Percentiles rank a stretch among this genome's conserved stretches.
Evolutionary conservation across 2,797 vertebrate species (phyloP).

Genomic region (Spizella passerina): DNA sequence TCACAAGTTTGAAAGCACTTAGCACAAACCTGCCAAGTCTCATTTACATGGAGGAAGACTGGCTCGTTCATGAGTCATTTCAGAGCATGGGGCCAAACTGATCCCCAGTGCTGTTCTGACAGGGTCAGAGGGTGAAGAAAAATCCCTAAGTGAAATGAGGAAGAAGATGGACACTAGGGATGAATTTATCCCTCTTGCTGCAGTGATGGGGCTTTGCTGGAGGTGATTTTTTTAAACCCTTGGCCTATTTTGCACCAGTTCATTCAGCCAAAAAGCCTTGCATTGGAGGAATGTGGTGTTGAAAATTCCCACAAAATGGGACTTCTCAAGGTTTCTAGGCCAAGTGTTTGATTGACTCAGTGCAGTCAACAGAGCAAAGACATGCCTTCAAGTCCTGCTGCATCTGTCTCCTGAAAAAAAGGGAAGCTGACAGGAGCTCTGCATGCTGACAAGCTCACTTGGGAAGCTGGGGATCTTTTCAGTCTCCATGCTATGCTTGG

Average conservation of each 20-base stretch:
- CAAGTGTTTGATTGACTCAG: neutral
- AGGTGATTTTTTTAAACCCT: slow-evolving; percentile 1
- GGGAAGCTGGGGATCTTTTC: slow-evolving; percentile 9
- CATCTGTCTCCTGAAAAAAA: neutral
- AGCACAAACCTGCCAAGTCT: slow-evolving; percentile 33
- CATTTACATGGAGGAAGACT: slow-evolving; percentile 9
- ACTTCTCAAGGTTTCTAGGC: neutral
- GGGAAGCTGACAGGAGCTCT: slow-evolving; percentile 18
- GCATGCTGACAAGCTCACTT: neutral
- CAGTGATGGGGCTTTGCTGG: neutral
- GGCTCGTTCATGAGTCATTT: slow-evolving; percentile 43
- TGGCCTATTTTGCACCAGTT: neutral
- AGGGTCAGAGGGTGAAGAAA: slow-evolving; percentile 26
- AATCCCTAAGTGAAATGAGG: neutral
- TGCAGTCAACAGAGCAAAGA: slow-evolving; percentile 9
- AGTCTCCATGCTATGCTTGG: neutral
- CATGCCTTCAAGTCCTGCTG: neutral
- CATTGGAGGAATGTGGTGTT: neutral
- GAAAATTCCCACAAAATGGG: slow-evolving; percentile 12
- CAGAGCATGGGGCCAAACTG: slow-evolving; percentile 8
- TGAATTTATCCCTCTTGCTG: neutral
- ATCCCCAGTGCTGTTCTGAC: slow-evolving; percentile 27
- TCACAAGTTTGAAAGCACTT: slow-evolving; percentile 31
- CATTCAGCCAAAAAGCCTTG: neutral
- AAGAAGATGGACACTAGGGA: neutral